Conservation (phyloP, 2,113 vertebrate species). For the Oryzias curvinotus region DNA sequence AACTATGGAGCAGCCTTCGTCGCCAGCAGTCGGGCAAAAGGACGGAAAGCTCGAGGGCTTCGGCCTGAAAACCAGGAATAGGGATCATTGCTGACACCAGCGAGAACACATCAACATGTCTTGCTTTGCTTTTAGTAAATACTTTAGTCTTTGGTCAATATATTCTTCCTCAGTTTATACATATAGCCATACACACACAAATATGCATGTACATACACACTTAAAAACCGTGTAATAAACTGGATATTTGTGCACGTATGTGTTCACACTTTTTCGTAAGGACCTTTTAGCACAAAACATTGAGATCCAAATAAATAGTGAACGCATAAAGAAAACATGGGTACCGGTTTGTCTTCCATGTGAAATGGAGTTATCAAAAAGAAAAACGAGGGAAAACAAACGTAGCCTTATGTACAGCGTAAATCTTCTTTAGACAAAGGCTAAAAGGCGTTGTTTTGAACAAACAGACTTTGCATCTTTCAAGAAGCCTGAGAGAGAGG, state of each 20-base stretch:
- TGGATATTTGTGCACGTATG: conserved; percentile 77
- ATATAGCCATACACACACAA: conserved; percentile 76
- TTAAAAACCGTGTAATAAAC: conserved; percentile 73
- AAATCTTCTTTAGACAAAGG: conserved; percentile 78
- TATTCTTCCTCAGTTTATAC: conserved; percentile 74
- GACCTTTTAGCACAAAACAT: conserved; percentile 78
- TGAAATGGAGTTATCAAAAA: conserved; percentile 54
- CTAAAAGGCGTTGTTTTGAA: conserved; percentile 81
- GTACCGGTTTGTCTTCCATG: conserved; percentile 77
- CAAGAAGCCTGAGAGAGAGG: conserved; percentile 80
- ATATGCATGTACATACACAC: conserved; percentile 76
- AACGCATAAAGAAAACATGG: conserved; percentile 71
- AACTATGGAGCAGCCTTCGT: conserved; percentile 42
- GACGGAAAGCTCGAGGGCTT: conserved; percentile 32
- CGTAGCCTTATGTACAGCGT: conserved; percentile 80
- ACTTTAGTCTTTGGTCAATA: conserved; percentile 83
- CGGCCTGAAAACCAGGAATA: conserved; percentile 39
- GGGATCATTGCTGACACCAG: conserved; percentile 58
- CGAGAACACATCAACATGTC: conserved; percentile 67
- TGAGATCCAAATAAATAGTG: conserved; percentile 77
- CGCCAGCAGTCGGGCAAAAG: conserved; percentile 40
- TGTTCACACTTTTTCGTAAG: conserved; percentile 75
- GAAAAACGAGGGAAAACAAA: conserved; percentile 64
- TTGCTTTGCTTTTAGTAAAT: conserved; percentile 76
- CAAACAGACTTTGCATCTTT: conserved; percentile 82